Percentiles rank a stretch among this genome's conserved stretches.
Conservation (phyloP, 2,797 vertebrate genomes). For the Percopsis omiscomaycus region DNA sequence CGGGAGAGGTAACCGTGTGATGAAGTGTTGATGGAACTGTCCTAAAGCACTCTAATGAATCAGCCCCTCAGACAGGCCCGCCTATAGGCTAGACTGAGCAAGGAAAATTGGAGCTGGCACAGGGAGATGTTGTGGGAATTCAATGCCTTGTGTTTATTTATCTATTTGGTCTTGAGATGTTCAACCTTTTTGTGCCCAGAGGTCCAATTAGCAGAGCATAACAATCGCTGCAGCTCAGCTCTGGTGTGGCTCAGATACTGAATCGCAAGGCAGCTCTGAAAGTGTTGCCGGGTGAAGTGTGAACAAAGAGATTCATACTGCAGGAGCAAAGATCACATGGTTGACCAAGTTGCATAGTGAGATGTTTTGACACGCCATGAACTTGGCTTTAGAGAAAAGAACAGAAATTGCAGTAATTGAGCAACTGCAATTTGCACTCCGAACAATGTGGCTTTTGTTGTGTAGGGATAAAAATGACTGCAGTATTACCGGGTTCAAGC, state of each 20-base stretch:
- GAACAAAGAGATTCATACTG: conserved; percentile 58
- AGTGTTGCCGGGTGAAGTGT: conserved; percentile 58
- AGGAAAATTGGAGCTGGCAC: conserved; percentile 50
- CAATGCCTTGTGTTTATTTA: conserved; percentile 64
- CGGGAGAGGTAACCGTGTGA: conserved; percentile 55
- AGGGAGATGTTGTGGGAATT: conserved; percentile 58
- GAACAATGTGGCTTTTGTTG: conserved; percentile 44
- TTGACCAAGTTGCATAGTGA: conserved; percentile 54
- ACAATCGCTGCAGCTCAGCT: conserved; percentile 58
- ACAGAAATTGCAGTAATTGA: conserved; percentile 62
- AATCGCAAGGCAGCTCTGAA: conserved; percentile 57
- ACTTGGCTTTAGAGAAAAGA: conserved; percentile 53
- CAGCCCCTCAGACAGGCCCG: conserved; percentile 54
- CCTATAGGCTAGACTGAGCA: conserved; percentile 50
- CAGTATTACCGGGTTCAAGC: conserved; percentile 9
- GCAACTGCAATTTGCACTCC: conserved; percentile 50
- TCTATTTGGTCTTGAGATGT: conserved; percentile 70
- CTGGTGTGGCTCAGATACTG: conserved; percentile 56
- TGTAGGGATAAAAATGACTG: conserved; percentile 52
- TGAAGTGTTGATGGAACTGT: conserved; percentile 57
- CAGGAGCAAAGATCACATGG: conserved; percentile 54
- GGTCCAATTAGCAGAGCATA: conserved; percentile 76
- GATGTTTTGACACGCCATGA: conserved; percentile 65
- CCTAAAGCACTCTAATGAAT: conserved; percentile 70
- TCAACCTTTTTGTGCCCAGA: conserved; percentile 68